Evolutionary conservation across 2,797 vertebrate genomes (phyloP).

Genomic region (Lepidocolaptes lacrymiger): DNA sequence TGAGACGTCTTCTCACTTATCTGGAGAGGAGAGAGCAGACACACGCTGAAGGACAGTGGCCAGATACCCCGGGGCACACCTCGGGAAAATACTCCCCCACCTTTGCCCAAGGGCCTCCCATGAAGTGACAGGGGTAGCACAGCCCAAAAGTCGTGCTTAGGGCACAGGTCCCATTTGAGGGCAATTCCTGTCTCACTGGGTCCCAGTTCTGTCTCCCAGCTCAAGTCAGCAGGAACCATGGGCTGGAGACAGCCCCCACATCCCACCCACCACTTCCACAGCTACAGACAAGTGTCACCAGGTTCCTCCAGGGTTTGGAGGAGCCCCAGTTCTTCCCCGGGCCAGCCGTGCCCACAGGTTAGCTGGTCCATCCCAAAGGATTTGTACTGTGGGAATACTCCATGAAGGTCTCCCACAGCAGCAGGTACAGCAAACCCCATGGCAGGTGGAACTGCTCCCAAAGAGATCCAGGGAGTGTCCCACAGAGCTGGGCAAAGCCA

Average conservation of each 20-base stretch:
- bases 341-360: neutral
- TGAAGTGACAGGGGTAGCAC: neutral
- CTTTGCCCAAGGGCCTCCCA: neutral
- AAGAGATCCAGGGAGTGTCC: neutral
- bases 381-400: neutral
- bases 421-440: rapidly evolving
- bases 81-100: rapidly evolving
- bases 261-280: neutral
- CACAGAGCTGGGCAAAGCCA: neutral
- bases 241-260: neutral
- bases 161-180: neutral
- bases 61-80: rapidly evolving
- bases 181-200: neutral
- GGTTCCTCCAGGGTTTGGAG: neutral
- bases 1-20: conserved; percentile 90
- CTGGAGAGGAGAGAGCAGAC: conserved; percentile 66
- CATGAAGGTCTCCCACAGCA: neutral
- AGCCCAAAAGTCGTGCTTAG: neutral
- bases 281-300: neutral
- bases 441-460: rapidly evolving
- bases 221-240: neutral
- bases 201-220: neutral
- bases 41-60: neutral
- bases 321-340: neutral
- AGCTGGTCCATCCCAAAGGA: neutral